These are phyloP conservation scores for Drosophila nr. medialis DNA, from an alignment of 2,888 invertebrate genomes.

Conservation along the genomic window DNA sequence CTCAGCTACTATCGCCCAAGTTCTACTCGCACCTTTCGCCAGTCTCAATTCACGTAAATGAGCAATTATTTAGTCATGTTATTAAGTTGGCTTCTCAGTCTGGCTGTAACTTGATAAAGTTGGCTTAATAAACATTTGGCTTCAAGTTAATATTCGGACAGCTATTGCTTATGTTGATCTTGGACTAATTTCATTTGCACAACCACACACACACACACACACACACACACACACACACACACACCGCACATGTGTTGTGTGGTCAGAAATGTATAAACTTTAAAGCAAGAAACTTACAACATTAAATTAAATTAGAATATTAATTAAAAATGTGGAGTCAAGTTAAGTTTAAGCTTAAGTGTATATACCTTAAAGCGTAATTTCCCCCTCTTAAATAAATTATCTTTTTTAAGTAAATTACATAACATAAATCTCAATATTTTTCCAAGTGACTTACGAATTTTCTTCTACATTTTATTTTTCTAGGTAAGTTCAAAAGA, in stretches of 20 bases:
- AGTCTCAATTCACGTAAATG: slow-evolving; percentile 62
- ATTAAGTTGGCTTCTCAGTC: slow-evolving; percentile 46
- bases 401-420: slow-evolving; percentile 23
- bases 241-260: neutral
- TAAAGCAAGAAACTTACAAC: neutral
- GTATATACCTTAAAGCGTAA: neutral
- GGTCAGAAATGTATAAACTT: neutral
- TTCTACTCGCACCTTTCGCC: slow-evolving; percentile 5
- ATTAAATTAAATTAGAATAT: neutral
- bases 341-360: no score
- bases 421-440: slow-evolving; percentile 20
- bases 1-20: neutral
- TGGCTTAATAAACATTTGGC: slow-evolving; percentile 31
- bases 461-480: slow-evolving; percentile 20
- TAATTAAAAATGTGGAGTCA: neutral
- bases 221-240: neutral
- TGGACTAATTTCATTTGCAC: slow-evolving; percentile 43
- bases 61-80: slow-evolving; percentile 70
- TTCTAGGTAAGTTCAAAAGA: slow-evolving; percentile 46
- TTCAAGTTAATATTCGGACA: slow-evolving; percentile 29
- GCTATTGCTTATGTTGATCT: slow-evolving; percentile 32
- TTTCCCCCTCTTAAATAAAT: neutral
- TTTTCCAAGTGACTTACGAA: slow-evolving; percentile 25
- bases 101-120: slow-evolving; percentile 43
- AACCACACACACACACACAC: slow-evolving; percentile 1